These are phyloP conservation scores for Myzus persicae DNA, from an alignment of 1,140 invertebrate species.

Conservation along the genomic window DNA sequence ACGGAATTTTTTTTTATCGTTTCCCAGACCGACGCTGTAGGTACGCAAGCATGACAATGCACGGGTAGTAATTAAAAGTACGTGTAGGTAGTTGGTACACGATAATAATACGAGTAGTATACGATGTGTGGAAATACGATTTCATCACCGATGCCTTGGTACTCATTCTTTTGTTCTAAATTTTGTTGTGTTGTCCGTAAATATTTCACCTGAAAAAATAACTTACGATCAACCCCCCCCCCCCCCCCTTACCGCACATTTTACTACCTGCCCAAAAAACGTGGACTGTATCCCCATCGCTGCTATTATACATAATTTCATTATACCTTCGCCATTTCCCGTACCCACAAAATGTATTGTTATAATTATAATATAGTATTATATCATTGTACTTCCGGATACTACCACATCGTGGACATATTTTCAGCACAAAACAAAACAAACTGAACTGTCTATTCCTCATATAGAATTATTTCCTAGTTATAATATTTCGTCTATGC, in stretches of 20 bases:
- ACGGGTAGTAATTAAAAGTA: neutral
- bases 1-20: neutral
- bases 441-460: neutral
- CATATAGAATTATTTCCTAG: neutral
- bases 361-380: no score
- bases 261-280: no score
- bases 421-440: neutral
- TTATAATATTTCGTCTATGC: neutral
- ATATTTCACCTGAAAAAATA: neutral
- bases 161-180: neutral
- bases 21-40: neutral
- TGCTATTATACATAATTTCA: no score
- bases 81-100: no score
- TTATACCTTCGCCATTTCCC: no score
- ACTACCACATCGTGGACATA: neutral
- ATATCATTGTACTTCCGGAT: neutral
- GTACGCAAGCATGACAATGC: neutral
- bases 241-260: no score
- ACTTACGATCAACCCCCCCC: neutral
- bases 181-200: neutral
- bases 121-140: neutral
- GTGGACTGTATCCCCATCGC: no score
- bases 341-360: no score
- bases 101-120: neutral
- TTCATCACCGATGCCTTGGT: neutral